Conservation (phyloP, 2,888 invertebrate species). For the Anoplius nigerrimus region DNA sequence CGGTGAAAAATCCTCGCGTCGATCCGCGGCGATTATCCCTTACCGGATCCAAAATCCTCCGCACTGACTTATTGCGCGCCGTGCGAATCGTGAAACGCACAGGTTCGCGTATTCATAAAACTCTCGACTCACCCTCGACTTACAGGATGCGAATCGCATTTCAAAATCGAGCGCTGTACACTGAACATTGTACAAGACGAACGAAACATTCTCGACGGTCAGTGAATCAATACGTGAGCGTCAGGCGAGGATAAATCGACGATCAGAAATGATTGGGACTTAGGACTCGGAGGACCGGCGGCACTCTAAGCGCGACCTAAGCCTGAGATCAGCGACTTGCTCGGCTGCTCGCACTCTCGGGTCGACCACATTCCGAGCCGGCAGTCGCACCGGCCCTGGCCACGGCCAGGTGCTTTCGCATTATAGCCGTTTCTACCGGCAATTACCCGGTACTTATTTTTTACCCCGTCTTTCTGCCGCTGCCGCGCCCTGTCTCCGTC, state of each 20-base stretch:
- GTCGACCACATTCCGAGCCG: slow-evolving; percentile 4
- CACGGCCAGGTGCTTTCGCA: slow-evolving; percentile 5
- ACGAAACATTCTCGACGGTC: slow-evolving; percentile 7
- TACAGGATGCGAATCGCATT: too few species aligned
- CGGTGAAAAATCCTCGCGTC: slow-evolving; percentile 36
- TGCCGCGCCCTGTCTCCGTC: too few species aligned
- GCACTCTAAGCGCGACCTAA: too few species aligned
- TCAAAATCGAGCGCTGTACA: too few species aligned
- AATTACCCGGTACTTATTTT: slow-evolving; percentile 3
- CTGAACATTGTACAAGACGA: too few species aligned
- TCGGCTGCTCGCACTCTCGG: slow-evolving; percentile 1
- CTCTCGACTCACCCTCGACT: too few species aligned
- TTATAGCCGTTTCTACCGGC: slow-evolving; percentile 1
- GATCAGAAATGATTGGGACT: too few species aligned
- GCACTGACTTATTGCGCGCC: slow-evolving; percentile 35
- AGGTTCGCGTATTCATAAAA: too few species aligned
- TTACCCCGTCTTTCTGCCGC: too few species aligned
- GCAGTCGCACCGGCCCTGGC: slow-evolving; percentile 5
- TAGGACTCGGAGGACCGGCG: too few species aligned
- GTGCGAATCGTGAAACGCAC: background rate
- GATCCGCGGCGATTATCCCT: slow-evolving; percentile 11
- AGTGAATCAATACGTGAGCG: slow-evolving; percentile 17
- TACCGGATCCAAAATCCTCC: slow-evolving; percentile 15
- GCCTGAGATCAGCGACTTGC: too few species aligned
- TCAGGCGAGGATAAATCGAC: background rate